phyloP scores from a whole-genome alignment of 1,140 invertebrate species.

The Heliothis virescens region DNA sequence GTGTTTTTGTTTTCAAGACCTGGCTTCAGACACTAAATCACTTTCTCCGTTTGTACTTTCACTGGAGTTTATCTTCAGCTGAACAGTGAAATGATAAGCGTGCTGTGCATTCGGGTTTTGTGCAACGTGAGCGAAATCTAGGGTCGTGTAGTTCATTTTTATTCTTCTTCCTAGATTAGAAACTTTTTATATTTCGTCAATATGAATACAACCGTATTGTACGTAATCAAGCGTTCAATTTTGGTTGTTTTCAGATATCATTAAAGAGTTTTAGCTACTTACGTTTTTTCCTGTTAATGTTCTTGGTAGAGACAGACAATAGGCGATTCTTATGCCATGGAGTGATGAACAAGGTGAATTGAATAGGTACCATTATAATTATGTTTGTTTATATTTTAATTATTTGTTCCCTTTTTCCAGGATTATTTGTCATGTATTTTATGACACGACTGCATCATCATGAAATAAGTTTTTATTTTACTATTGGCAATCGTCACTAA shows the following conservation, averaged over 20 bases:
- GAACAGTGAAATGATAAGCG: slow-evolving; percentile 2
- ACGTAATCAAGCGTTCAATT: too few species aligned
- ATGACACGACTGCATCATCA: not conserved
- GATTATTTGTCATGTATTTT: not conserved
- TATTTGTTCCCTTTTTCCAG: not conserved
- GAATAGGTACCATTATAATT: not conserved
- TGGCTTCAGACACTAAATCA: not conserved
- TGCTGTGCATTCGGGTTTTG: slow-evolving; percentile 10
- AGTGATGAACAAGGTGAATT: too few species aligned
- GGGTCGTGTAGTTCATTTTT: not conserved
- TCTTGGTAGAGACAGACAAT: too few species aligned
- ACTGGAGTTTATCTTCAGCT: not conserved
- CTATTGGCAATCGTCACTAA: too few species aligned
- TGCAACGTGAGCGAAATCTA: not conserved
- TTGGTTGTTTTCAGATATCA: too few species aligned
- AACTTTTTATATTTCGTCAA: too few species aligned
- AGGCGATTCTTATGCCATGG: too few species aligned
- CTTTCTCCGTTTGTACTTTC: not conserved
- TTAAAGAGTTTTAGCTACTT: too few species aligned
- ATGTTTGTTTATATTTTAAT: too few species aligned
- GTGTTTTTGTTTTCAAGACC: not conserved
- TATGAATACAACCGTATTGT: too few species aligned
- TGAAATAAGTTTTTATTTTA: not conserved
- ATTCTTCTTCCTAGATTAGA: too few species aligned
- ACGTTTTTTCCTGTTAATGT: too few species aligned